Evolutionary conservation across 2,797 vertebrate genomes (phyloP).

Genomic region (Acanthis flammea): DNA sequence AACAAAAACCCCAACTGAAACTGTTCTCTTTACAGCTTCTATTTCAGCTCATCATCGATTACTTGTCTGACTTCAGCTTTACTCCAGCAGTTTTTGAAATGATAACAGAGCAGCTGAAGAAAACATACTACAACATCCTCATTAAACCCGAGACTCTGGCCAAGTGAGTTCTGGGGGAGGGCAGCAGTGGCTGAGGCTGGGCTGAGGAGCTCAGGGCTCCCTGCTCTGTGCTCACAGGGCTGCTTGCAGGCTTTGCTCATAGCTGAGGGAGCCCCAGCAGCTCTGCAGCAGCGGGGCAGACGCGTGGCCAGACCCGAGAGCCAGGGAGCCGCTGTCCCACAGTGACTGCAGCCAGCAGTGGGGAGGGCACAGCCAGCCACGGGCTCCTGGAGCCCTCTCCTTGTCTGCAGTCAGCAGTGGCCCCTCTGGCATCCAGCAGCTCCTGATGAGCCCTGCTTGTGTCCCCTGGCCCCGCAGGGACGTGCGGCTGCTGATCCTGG

Average conservation of each 20-base stretch:
- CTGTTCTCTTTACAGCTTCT: constrained; percentile 79
- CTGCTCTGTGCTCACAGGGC: background rate
- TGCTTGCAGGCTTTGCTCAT: background rate
- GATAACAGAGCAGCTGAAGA: constrained; percentile 93
- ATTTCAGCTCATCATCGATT: constrained; percentile 88
- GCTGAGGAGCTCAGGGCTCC: background rate
- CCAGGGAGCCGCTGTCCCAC: background rate
- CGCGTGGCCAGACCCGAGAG: rapidly evolving
- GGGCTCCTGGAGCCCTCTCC: background rate
- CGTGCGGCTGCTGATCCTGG: constrained; percentile 87
- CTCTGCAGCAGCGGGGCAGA: background rate
- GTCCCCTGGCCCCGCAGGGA: constrained; percentile 75
- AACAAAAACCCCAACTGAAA: background rate
- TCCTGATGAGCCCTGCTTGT: background rate
- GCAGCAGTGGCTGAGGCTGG: background rate
- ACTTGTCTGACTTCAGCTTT: constrained; percentile 86
- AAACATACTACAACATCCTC: constrained; percentile 93
- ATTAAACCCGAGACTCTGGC: constrained; percentile 91
- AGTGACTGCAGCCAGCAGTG: background rate
- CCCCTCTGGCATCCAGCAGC: rapidly evolving
- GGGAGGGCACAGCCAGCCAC: background rate
- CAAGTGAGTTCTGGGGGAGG: constrained; percentile 79
- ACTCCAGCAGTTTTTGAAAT: constrained; percentile 87
- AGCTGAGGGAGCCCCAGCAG: background rate
- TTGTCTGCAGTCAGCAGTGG: background rate